These are phyloP conservation scores for Picus viridis DNA, from an alignment of 2,797 vertebrate genomes.

Conservation along the genomic window DNA sequence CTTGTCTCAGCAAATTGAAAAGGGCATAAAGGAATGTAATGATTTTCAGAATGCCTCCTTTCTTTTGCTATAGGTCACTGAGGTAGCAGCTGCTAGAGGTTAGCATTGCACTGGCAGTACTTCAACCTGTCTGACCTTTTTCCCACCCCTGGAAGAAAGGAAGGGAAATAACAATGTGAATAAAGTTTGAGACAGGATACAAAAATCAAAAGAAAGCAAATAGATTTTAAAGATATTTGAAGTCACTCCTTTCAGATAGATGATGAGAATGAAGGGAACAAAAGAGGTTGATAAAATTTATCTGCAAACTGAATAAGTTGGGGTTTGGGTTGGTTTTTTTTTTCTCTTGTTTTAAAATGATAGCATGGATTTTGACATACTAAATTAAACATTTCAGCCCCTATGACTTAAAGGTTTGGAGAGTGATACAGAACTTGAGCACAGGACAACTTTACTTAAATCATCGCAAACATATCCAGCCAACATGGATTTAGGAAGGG, in stretches of 20 bases:
- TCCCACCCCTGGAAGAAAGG: neutral
- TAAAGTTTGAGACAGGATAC: conserved; percentile 26
- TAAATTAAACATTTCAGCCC: neutral
- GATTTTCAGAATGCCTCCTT: conserved; percentile 37
- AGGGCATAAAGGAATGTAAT: conserved; percentile 53
- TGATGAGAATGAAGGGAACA: neutral
- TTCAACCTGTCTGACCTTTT: neutral
- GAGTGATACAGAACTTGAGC: neutral
- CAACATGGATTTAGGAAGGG: too few relatives aligned
- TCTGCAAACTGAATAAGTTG: neutral
- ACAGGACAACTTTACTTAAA: neutral
- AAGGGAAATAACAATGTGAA: neutral
- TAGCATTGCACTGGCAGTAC: neutral
- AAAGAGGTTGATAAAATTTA: neutral
- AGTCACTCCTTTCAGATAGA: neutral
- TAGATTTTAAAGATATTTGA: neutral
- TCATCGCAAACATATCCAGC: neutral
- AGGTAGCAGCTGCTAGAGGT: conserved; percentile 50
- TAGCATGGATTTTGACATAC: neutral
- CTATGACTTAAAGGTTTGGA: neutral
- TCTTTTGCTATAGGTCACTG: conserved; percentile 37
- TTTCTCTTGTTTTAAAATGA: neutral
- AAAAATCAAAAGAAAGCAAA: neutral
- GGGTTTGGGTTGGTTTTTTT: too few relatives aligned
- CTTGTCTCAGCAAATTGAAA: conserved; percentile 66